A percentile compares a stretch with the other conserved stretches of the same genome.
phyloP scores from a whole-genome alignment of 2,113 vertebrate species.

The Oryzias celebensis region DNA sequence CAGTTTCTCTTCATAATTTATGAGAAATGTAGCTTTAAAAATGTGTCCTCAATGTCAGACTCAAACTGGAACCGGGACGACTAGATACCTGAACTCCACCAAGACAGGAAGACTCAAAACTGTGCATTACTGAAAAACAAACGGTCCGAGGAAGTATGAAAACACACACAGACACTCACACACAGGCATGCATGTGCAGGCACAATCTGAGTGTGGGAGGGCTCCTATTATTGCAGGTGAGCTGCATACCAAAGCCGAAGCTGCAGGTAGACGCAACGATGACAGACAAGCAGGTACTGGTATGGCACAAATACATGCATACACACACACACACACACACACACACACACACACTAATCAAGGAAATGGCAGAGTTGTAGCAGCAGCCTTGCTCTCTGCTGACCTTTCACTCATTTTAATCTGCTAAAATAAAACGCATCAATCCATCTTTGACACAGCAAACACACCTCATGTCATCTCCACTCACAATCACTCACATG shows the following conservation, averaged over 20 bases:
- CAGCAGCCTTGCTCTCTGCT: conserved; percentile 21
- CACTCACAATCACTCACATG: conserved; percentile 11
- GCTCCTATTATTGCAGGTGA: conserved; percentile 49
- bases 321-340: conserved; percentile 18
- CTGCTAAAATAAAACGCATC: conserved; percentile 66
- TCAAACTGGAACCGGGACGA: too few species aligned
- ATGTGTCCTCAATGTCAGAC: too few species aligned
- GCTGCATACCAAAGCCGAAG: conserved; percentile 49
- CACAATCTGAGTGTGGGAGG: conserved; percentile 30
- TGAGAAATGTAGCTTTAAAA: too few species aligned
- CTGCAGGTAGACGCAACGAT: conserved; percentile 47
- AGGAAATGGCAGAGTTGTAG: conserved; percentile 34
- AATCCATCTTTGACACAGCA: conserved; percentile 39
- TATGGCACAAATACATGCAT: conserved; percentile 31
- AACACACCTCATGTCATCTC: conserved; percentile 39
- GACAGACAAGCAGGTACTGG: conserved; percentile 47
- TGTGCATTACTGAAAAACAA: too few species aligned
- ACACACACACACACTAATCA: conserved; percentile 40
- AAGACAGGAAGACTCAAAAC: too few species aligned
- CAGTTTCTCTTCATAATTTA: too few species aligned
- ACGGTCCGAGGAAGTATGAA: too few species aligned
- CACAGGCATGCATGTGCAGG: conserved; percentile 14
- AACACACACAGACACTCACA: not conserved
- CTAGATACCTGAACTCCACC: too few species aligned
- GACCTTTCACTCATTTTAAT: conserved; percentile 62